Conservation (phyloP, 2,888 invertebrate genomes). For the Pterostichus madidus region DNA sequence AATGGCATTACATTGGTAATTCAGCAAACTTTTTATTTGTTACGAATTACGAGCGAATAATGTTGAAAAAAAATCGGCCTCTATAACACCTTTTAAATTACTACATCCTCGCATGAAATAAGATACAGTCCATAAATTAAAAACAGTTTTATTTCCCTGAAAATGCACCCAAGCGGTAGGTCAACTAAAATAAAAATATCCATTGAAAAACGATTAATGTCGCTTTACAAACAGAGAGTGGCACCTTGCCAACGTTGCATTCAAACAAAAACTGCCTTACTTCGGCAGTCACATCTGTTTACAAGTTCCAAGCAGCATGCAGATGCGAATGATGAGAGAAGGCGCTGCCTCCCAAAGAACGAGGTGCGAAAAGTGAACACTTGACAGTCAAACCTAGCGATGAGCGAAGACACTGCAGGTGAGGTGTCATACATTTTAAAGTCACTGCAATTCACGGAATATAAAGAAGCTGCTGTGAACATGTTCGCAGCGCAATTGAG, state of each 20-base stretch:
- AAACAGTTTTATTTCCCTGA: no score
- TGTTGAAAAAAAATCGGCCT: no score
- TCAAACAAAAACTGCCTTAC: neutral
- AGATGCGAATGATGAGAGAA: neutral
- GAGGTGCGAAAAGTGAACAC: conserved; percentile 63
- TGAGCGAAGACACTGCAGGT: neutral
- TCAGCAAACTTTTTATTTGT: no score
- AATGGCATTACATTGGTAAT: no score
- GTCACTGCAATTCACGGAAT: neutral
- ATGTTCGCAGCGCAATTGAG: conserved; percentile 38
- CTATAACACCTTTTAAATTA: no score
- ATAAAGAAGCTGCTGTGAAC: conserved; percentile 38
- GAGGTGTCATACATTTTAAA: conserved; percentile 49
- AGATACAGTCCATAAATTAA: no score
- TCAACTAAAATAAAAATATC: neutral
- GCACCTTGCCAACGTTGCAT: neutral
- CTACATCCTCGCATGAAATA: no score
- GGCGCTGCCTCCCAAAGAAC: neutral
- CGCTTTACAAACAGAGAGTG: neutral
- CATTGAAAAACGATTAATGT: neutral
- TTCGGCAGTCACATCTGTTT: neutral
- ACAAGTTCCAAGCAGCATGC: no score
- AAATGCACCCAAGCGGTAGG: no score
- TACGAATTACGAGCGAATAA: no score
- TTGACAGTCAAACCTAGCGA: conserved; percentile 21